Evolutionary conservation across 2,888 invertebrate species (phyloP), one percentile per base, ranked within the genome.

Genomic region (Drosophila barbarae): DNA sequence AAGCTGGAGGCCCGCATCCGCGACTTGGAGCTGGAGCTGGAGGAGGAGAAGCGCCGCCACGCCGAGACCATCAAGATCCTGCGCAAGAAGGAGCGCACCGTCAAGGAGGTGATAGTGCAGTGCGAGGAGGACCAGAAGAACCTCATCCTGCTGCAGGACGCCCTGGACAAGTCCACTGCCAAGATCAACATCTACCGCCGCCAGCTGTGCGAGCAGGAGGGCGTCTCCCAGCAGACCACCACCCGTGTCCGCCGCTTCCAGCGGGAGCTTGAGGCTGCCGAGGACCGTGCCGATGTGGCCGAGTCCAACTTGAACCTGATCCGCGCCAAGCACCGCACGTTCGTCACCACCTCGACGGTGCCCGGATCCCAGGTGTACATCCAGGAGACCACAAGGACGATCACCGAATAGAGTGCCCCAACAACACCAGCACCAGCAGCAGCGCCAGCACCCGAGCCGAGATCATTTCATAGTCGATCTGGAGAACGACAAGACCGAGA

Each of bases 181-280:
- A 98, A 97, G 91, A 93, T 96, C 88, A 93, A 92, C 91, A 93
- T 98, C 90, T 98, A 96, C 94, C 98, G 98, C 94, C 95, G 98
- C 90, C 98, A 98, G 91, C 92, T 98, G 87, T 93, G 93, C 86
- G 98, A 98, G 92, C 95, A 96, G 92, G 97, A 98, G 93, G 96
- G 96, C 85, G 92, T 96, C 90, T 96, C 96, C 83, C 94, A 94
- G 90, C 96, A 96, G 91, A 96, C 94, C 90, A 95, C 98, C 86
- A 97, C 97, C 90, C 93, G 98, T 90, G 98, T 98, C 84, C 96
- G 98, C 90, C 95, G 98, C 91, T 98, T 98, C 97, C 98, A 98
- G 91, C 94, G 98, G 87, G 98, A 98, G 91, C 91, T 98, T 89
- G 98, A 98, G 90, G 98, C 98, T 55, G 98, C 98, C 78, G 98